A percentile compares a stretch with the other conserved stretches of the same genome.
Conservation (phyloP, 2,113 vertebrate species). For the Sander vitreus region DNA sequence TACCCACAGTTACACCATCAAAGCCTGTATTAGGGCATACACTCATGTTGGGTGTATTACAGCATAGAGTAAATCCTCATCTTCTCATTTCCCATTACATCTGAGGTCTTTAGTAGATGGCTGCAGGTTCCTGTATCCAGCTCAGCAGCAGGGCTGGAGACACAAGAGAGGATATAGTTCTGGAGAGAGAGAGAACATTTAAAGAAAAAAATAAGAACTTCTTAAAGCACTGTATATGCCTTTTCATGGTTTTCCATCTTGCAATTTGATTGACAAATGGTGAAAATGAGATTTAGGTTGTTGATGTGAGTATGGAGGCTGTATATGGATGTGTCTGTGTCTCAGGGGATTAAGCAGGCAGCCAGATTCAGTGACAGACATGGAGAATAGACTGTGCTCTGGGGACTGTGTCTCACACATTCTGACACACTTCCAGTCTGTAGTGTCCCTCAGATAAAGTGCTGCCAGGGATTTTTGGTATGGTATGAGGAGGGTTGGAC, state of each 20-base stretch:
- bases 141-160: slow-evolving; percentile 11
- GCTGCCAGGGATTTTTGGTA: slow-evolving; percentile 47
- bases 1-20: slow-evolving; percentile 49
- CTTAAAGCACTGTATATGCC: slow-evolving; percentile 1
- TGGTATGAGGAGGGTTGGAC: slow-evolving; percentile 44
- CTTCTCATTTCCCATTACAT: slow-evolving; percentile 47
- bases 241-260: slow-evolving; percentile 42
- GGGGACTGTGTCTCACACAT: slow-evolving; percentile 77
- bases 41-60: slow-evolving; percentile 37
- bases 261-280: slow-evolving; percentile 50
- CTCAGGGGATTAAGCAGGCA: slow-evolving; percentile 58
- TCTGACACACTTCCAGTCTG: slow-evolving; percentile 74
- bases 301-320: slow-evolving; percentile 16
- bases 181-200: background rate
- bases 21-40: slow-evolving; percentile 52
- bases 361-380: slow-evolving; percentile 67
- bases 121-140: slow-evolving; percentile 47
- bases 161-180: slow-evolving; percentile 6
- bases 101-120: slow-evolving; percentile 49
- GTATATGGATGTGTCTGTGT: slow-evolving; percentile 24
- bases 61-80: slow-evolving; percentile 53
- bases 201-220: slow-evolving; percentile 5
- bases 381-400: slow-evolving; percentile 66
- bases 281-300: slow-evolving; percentile 38
- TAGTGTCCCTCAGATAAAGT: slow-evolving; percentile 75